Evolutionary conservation across 37 sponge, comb jelly and placozoan genomes (phyloP), one percentile per base, ranked within the genome.

Genomic region (Spongia lamella): DNA sequence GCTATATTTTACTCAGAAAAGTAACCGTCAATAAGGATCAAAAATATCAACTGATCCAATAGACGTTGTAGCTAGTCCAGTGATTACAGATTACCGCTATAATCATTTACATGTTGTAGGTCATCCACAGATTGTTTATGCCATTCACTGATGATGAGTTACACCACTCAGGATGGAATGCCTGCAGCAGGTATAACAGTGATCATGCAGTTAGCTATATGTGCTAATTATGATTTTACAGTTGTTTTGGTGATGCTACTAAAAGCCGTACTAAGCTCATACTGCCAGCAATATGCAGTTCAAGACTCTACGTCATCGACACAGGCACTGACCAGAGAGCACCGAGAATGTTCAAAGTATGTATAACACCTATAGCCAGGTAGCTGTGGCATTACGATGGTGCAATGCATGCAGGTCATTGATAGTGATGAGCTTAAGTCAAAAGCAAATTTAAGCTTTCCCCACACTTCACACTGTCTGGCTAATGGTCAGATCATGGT

Each of bases 121-220:
- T 89, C 22, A 86, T 94, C 1, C 88, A 90, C 56, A 66, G 82
- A 0, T 79, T 94, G 22, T 70, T 84, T 15, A 90, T 94, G 90
- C 67, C 68, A 3, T 43, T 83, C 35, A 6, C 32, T 32, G 91
- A 58, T 15, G 94, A 94, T 76, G 94, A 94, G 85, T 79, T 94
- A 19, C 94, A 94, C 43, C 94, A 94, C 70, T 65, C 77, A 61
- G 94, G 94, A 39, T 94, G 94, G 94, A 94, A 94, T 61, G 81
- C 94, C 31, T 94, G 94, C 72, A 89, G 94, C 87, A 90, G 89
- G 92, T 83, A 53, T n/a, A n/a, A n/a, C n/a, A n/a, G n/a, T n/a
- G n/a, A n/a, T n/a, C n/a, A n/a, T n/a, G n/a, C n/a, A n/a, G n/a
- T n/a, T n/a, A n/a, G n/a, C 9, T 43, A 5, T 16, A 27, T 21